These are phyloP conservation scores for Drosophila funebris DNA, from an alignment of 1,140 invertebrate species.

Conservation along the genomic window DNA sequence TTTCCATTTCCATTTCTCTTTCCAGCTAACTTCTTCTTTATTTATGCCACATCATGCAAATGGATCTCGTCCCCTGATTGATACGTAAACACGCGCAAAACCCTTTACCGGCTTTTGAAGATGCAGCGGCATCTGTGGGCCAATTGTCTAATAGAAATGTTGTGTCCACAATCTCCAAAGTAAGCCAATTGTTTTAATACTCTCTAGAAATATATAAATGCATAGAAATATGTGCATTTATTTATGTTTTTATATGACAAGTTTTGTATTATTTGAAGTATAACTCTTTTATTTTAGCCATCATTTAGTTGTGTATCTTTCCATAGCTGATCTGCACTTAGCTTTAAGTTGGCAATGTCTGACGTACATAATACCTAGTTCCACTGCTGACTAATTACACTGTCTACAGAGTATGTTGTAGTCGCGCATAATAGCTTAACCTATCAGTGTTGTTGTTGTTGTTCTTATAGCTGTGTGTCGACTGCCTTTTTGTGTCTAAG, in stretches of 20 bases:
- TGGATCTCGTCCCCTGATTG: conserved; percentile 74
- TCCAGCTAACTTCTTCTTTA: conserved; percentile 46
- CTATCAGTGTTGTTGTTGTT: neutral
- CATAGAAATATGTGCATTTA: neutral
- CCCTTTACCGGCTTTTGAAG: conserved; percentile 51
- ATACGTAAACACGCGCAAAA: conserved; percentile 78
- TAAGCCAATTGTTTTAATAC: conserved; percentile 28
- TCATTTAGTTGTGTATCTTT: too few relatives aligned
- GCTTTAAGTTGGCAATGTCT: too few relatives aligned
- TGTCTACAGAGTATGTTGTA: neutral
- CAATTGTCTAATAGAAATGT: conserved; percentile 69
- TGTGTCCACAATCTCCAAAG: neutral
- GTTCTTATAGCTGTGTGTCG: conserved; percentile 23
- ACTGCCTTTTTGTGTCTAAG: conserved; percentile 66
- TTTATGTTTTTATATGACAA: too few relatives aligned
- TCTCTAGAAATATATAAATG: neutral
- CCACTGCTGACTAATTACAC: too few relatives aligned
- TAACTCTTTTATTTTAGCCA: too few relatives aligned
- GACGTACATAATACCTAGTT: too few relatives aligned
- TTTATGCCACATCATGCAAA: conserved; percentile 77
- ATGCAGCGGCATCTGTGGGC: conserved; percentile 40
- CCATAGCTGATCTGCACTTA: too few relatives aligned
- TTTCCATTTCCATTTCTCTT: conserved; percentile 55
- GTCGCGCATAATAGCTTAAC: neutral
- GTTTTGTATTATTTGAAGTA: too few relatives aligned